Evolutionary conservation across 2,888 invertebrate genomes (phyloP), one percentile per base, ranked within the genome.

Genomic region (Xestia xanthographa): DNA sequence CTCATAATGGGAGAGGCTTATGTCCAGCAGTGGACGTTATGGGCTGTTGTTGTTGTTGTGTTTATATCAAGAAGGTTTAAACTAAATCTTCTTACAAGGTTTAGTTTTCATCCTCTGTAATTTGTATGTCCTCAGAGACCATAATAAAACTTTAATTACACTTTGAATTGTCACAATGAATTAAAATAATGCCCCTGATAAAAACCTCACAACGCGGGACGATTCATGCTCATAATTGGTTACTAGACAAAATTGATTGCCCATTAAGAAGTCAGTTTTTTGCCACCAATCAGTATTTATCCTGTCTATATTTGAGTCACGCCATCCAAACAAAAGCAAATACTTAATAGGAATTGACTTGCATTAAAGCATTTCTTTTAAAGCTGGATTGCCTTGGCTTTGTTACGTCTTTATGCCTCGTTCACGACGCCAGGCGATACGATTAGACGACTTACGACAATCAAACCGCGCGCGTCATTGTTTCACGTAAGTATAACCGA

Each of bases 151-250:
- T 62, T 17, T 6, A 8, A 58, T 26, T 38, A 5, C 41, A 6
- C 29, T 22, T 60, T 38, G 20, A 73, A n/a, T 43, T 50, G 26
- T 56, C 41, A 22, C 9, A 45, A 29, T 53, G 2, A 45, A 67
- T 62, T 0, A 56, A 77, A 29, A 34, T 29, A 45, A 63, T 56
- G 12, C 1, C n/a, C 12, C 29, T 60, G 34, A 76, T 60, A 48
- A 50, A 76, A 66, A 63, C 29, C 68, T 38, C 45, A 77, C 34
- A 38, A 14, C 29, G 6, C 11, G 14, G 11, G 12, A 0, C 53
- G n/a, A n/a, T 69, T 77, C 68, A 63, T 77, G 67, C 11, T 62
- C 34, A 77, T 77, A 77, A 77, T 77, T 69, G n/a, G 1, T n/a
- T 5, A 56, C 38, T 41, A 48, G 26, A 65, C 38, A 63, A 77